Evolutionary conservation across 1,140 invertebrate genomes (phyloP).

Genomic region (Physella acuta): DNA sequence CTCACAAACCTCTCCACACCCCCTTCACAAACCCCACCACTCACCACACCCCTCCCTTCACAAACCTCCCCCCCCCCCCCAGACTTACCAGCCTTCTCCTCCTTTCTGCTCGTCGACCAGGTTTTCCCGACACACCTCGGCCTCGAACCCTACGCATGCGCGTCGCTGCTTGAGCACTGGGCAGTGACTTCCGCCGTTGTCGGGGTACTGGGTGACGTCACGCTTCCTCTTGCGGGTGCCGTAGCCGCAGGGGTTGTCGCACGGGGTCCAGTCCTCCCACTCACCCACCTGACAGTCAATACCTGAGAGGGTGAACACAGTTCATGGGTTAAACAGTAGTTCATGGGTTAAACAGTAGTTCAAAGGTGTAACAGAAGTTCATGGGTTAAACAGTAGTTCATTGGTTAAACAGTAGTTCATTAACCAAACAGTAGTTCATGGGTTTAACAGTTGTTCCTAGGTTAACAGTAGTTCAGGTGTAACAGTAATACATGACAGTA

Average conservation of each 20-base stretch:
- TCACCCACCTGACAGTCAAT: constrained; percentile 39
- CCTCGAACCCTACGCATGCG: constrained; percentile 33
- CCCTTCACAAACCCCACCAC: too few relatives aligned
- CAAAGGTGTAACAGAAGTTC: too few relatives aligned
- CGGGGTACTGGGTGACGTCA: constrained; percentile 31
- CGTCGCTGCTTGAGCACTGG: constrained; percentile 36
- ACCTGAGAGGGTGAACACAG: too few relatives aligned
- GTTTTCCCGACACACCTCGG: constrained; percentile 28
- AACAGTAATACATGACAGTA: too few relatives aligned
- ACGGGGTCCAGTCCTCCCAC: constrained; percentile 40
- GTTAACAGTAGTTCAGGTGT: too few relatives aligned
- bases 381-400: too few relatives aligned
- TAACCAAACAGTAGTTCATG: too few relatives aligned
- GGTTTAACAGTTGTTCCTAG: too few relatives aligned
- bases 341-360: too few relatives aligned
- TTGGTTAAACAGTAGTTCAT: too few relatives aligned
- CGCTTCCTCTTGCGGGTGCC: constrained; percentile 39
- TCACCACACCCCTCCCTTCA: neutral
- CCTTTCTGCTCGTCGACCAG: constrained; percentile 27
- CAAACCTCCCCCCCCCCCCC: neutral
- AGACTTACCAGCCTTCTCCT: constrained; percentile 31
- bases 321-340: too few relatives aligned
- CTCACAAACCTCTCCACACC: neutral
- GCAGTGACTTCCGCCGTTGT: constrained; percentile 46
- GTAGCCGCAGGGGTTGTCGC: constrained; percentile 38